Percentiles rank a stretch among this genome's conserved stretches.
Evolutionary conservation across 2,113 vertebrate genomes (phyloP).

Genomic region (Gnathonemus echidnorhynchus): DNA sequence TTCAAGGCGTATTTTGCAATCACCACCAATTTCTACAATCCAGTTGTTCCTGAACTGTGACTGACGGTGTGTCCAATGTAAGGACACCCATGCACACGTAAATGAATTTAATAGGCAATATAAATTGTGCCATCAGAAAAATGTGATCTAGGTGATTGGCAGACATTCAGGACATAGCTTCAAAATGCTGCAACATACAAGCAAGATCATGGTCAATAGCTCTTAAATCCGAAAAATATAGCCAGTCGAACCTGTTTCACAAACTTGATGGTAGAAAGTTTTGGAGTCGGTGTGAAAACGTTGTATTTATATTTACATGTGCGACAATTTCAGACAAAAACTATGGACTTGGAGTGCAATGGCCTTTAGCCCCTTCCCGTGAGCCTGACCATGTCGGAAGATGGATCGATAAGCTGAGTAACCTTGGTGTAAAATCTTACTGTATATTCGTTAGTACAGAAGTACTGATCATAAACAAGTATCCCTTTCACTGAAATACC

Average conservation of each 20-base stretch:
- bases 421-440: neutral
- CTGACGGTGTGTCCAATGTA: neutral
- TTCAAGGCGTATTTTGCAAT: neutral
- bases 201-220: neutral
- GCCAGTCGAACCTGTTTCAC: neutral
- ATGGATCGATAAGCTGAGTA: neutral
- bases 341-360: neutral
- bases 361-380: neutral
- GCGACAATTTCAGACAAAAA: neutral
- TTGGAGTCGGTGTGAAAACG: neutral
- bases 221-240: neutral
- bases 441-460: neutral
- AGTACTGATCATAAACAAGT: neutral
- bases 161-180: neutral
- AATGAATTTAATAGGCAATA: neutral
- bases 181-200: neutral
- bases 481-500: neutral
- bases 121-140: neutral
- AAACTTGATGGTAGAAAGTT: neutral
- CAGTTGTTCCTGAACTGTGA: neutral
- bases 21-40: neutral
- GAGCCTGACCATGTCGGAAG: neutral
- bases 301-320: neutral
- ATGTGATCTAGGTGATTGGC: neutral
- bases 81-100: neutral